Percentiles rank a stretch among this genome's conserved stretches.
These are phyloP conservation scores for Phrynosoma platyrhinos DNA, from an alignment of 2,113 vertebrate species.

Conservation along the genomic window DNA sequence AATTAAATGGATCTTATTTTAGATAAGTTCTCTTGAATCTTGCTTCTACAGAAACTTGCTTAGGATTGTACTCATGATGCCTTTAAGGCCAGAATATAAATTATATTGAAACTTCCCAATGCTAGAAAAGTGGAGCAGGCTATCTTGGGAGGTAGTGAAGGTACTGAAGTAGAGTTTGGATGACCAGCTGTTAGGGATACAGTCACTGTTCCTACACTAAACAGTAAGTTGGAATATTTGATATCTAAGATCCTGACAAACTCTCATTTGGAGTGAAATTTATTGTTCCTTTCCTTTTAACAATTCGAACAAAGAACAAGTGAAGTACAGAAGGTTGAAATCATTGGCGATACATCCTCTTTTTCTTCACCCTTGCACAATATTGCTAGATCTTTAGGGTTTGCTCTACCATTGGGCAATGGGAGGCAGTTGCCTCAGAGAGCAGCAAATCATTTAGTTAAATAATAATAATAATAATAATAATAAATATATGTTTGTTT, in stretches of 20 bases:
- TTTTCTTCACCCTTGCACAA: background rate
- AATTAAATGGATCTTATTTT: background rate
- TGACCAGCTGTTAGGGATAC: background rate
- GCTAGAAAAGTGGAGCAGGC: background rate
- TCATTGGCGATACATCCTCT: background rate
- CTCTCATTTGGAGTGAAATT: background rate
- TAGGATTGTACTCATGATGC: no score
- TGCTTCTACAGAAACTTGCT: background rate
- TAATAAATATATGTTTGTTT: background rate
- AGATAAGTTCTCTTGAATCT: background rate
- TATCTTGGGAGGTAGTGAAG: background rate
- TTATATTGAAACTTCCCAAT: background rate
- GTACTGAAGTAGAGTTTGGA: background rate
- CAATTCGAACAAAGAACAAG: background rate
- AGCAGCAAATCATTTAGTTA: no score
- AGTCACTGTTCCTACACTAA: background rate
- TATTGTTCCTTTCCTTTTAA: background rate
- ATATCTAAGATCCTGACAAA: background rate
- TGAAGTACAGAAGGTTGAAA: background rate
- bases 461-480: background rate
- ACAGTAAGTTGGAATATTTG: background rate
- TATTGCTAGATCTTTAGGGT: background rate
- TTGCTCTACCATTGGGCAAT: background rate
- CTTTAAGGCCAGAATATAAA: background rate
- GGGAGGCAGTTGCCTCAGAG: background rate